Evolutionary conservation across 2,113 vertebrate species (phyloP).

Genomic region (Aldabrachelys gigantea): DNA sequence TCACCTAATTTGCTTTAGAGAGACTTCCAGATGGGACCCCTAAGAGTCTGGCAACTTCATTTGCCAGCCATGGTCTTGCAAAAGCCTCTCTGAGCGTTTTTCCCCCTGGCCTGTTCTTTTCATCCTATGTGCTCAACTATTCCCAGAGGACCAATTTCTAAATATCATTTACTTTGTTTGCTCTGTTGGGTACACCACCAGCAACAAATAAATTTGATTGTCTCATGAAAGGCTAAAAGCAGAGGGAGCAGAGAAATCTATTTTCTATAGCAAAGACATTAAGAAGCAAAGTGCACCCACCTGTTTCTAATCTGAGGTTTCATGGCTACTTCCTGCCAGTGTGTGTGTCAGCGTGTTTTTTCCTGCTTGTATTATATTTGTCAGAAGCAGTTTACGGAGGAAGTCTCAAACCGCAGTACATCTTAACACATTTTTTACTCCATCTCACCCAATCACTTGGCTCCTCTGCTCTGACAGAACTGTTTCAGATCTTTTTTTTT

Average conservation of each 20-base stretch:
- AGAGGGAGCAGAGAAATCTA: neutral
- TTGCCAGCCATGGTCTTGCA: neutral
- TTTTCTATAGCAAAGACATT: neutral
- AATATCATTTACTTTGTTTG: fast-evolving
- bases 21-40: fast-evolving
- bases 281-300: conserved; percentile 66
- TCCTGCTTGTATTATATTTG: conserved; percentile 36
- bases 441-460: neutral
- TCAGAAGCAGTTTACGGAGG: conserved; percentile 25
- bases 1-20: fast-evolving
- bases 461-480: neutral
- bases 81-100: neutral
- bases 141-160: neutral
- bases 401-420: conserved; percentile 55
- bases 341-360: conserved; percentile 39
- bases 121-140: neutral
- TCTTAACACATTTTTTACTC: neutral
- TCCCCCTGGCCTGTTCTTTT: neutral
- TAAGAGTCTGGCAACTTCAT: neutral
- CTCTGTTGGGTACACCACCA: fast-evolving
- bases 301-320: conserved; percentile 61
- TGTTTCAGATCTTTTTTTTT: neutral
- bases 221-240: fast-evolving
- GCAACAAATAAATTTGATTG: fast-evolving
- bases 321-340: conserved; percentile 31